Conservation (phyloP, 2,113 vertebrate species). For the Psephotus haematonotus region DNA sequence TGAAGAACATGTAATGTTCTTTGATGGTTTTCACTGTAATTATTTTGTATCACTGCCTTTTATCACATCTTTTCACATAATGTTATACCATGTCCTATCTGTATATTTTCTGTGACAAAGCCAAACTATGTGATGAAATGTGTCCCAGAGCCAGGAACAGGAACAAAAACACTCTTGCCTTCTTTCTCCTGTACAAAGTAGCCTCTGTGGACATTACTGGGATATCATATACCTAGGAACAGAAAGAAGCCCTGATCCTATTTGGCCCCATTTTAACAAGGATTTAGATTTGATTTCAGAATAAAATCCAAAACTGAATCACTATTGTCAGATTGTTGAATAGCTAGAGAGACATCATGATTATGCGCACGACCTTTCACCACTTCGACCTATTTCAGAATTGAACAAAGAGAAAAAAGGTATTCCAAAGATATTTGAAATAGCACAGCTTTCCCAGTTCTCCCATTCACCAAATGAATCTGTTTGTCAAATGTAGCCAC, state of each 20-base stretch:
- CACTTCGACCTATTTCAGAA: not conserved
- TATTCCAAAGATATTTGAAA: not conserved
- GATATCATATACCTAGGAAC: not conserved
- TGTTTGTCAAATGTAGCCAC: not conserved
- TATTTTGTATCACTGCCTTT: not conserved
- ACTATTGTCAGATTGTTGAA: not conserved
- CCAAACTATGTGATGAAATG: not conserved
- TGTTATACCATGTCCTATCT: not conserved
- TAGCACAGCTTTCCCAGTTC: not conserved
- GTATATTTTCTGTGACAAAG: not conserved
- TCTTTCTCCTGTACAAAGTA: not conserved
- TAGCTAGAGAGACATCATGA: not conserved
- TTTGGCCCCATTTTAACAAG: not conserved
- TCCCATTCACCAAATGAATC: not conserved
- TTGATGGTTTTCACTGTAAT: not conserved
- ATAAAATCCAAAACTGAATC: not conserved
- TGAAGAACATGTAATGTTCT: not conserved
- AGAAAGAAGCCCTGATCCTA: not conserved
- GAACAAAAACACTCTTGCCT: not conserved
- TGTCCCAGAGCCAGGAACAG: not conserved
- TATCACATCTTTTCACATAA: not conserved
- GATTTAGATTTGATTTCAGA: not conserved
- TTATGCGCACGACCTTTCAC: not conserved
- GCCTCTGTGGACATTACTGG: not conserved
- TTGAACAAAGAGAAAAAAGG: not conserved